Conservation (phyloP, 2,113 vertebrate species). For the Otolemur garnettii region DNA sequence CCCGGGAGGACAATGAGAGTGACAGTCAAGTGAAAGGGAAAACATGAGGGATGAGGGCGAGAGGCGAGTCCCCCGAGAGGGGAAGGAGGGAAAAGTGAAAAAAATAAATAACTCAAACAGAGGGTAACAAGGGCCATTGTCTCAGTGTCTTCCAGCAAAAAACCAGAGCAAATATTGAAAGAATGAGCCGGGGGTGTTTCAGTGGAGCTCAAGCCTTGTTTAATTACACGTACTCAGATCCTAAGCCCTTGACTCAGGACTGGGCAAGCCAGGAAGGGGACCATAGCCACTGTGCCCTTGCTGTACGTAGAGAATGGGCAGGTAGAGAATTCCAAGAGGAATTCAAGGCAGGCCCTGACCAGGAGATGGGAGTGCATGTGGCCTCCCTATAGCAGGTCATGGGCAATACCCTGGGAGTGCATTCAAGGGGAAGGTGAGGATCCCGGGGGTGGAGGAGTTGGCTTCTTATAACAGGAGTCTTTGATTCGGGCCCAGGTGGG, state of each 20-base stretch:
- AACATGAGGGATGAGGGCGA: slow-evolving; percentile 81
- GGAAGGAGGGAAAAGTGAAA: slow-evolving; percentile 71
- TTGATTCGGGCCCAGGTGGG: background rate
- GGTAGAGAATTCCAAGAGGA: background rate
- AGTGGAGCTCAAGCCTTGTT: slow-evolving; percentile 52
- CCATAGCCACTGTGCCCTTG: fast-evolving
- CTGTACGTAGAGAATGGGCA: background rate
- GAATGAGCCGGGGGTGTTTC: background rate
- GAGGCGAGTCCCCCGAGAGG: slow-evolving; percentile 58
- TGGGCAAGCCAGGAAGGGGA: background rate
- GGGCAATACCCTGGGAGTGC: background rate
- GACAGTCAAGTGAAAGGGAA: slow-evolving; percentile 84
- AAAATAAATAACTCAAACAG: slow-evolving; percentile 80
- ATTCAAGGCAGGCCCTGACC: background rate
- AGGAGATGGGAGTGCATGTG: background rate
- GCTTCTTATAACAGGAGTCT: background rate
- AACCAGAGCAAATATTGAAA: slow-evolving; percentile 70
- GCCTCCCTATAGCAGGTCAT: background rate
- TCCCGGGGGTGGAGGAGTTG: fast-evolving
- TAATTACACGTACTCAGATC: background rate
- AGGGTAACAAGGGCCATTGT: slow-evolving; percentile 82
- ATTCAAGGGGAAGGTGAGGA: background rate
- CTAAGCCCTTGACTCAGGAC: background rate
- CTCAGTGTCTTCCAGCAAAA: slow-evolving; percentile 64
- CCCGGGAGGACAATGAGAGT: slow-evolving; percentile 83